Conservation (phyloP, 2,113 vertebrate genomes). For the Vombatus ursinus region DNA sequence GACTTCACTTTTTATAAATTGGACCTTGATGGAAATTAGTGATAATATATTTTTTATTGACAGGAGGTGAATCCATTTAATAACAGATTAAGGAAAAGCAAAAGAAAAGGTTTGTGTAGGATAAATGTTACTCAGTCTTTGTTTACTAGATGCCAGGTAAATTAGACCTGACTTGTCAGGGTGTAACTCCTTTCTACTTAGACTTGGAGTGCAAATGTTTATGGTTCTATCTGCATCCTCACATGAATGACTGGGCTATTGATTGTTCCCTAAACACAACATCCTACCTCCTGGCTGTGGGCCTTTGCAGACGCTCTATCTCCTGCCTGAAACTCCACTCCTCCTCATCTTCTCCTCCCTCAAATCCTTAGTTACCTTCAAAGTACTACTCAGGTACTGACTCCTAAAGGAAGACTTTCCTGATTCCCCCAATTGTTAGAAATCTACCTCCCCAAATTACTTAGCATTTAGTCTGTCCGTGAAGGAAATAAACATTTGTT, state of each 20-base stretch:
- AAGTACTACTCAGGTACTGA: background rate
- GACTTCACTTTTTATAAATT: slow-evolving; percentile 26
- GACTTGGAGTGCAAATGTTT: slow-evolving; percentile 27
- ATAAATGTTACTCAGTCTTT: slow-evolving; percentile 14
- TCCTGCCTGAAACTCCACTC: background rate
- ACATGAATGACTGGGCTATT: background rate
- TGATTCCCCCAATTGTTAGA: background rate
- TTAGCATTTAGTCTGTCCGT: background rate
- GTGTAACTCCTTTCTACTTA: slow-evolving; percentile 2
- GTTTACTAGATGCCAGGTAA: slow-evolving; percentile 1
- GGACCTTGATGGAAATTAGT: slow-evolving; percentile 8
- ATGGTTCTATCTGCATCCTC: background rate
- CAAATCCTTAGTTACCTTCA: background rate
- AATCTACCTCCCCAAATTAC: background rate
- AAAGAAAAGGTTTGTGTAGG: background rate
- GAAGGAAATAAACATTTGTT: background rate
- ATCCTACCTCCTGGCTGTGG: background rate
- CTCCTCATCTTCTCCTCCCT: background rate
- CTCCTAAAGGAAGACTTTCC: background rate
- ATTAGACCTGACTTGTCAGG: background rate
- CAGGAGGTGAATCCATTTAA: background rate
- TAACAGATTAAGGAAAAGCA: background rate
- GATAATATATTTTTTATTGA: slow-evolving; percentile 26
- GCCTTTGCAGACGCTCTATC: background rate
- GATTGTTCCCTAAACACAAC: background rate